Evolutionary conservation across 2,797 vertebrate genomes (phyloP).

Genomic region (Hippoglossus hippoglossus): DNA sequence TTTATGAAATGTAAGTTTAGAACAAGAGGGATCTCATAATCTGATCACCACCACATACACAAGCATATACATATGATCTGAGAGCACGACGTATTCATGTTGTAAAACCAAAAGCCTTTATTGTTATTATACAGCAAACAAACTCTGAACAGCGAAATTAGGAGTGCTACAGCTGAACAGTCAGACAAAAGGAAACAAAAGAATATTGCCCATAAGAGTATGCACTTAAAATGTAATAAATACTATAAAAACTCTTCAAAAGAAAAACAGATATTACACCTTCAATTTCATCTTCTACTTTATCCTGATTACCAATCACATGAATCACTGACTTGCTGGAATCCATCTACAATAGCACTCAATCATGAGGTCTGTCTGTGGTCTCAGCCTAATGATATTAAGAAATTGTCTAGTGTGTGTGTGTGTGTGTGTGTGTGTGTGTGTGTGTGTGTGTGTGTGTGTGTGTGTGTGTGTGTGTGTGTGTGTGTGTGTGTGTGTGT

Average conservation of each 20-base stretch:
- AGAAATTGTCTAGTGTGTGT: constrained; percentile 36
- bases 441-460: constrained; percentile 6
- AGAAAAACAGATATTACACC: no score
- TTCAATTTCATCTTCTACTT: constrained; percentile 33
- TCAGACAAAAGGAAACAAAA: constrained; percentile 3
- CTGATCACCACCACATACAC: constrained; percentile 1
- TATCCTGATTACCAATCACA: constrained; percentile 37
- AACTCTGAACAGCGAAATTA: no score
- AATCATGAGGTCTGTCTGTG: constrained; percentile 46
- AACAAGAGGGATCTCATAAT: constrained; percentile 19
- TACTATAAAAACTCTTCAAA: no score
- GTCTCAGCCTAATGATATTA: constrained; percentile 58
- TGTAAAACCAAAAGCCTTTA: no score
- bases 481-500: not conserved
- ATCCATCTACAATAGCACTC: constrained; percentile 41
- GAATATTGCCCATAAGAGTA: not conserved
- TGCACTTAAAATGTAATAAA: no score
- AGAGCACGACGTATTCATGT: not conserved
- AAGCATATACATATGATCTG: not conserved
- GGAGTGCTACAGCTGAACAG: no score
- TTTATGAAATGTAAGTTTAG: constrained; percentile 28
- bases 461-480: not conserved
- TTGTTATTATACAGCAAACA: no score
- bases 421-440: constrained; percentile 15
- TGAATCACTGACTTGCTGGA: constrained; percentile 47